Evolutionary conservation across 2,797 vertebrate species (phyloP).

Genomic region (Melanotaenia pygmaea): DNA sequence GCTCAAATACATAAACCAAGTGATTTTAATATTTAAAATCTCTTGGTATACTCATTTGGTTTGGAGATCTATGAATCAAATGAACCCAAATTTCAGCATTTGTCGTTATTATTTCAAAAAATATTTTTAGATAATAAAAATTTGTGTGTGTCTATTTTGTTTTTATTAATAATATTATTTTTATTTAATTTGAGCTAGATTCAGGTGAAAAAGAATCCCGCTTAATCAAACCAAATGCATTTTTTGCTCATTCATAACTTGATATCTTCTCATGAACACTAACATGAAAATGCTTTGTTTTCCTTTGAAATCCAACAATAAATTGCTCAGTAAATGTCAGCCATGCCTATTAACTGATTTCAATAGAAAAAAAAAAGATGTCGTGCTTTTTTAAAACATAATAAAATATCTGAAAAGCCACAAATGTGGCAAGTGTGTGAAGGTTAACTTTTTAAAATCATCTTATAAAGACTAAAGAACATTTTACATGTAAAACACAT

Average conservation of each 20-base stretch:
- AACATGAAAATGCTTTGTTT: conserved; percentile 14
- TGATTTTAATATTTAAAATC: conserved; percentile 22
- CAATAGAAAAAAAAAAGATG: not conserved
- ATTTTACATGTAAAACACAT: not conserved
- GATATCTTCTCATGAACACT: conserved; percentile 16
- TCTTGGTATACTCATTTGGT: not conserved
- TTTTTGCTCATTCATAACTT: conserved; percentile 1
- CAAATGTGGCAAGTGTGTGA: not conserved
- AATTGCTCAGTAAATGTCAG: conserved; percentile 53
- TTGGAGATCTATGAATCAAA: not conserved
- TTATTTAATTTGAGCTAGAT: not conserved
- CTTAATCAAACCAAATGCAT: not conserved
- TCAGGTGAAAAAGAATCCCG: not conserved
- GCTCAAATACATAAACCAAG: conserved; percentile 2
- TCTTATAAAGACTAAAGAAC: not conserved
- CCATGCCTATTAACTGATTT: conserved; percentile 39
- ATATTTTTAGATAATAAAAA: not conserved
- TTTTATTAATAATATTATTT: no score
- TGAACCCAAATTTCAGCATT: not conserved
- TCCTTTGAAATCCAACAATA: conserved; percentile 21
- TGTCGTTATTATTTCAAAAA: not conserved
- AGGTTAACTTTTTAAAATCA: not conserved
- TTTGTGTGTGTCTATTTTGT: not conserved
- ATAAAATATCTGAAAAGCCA: not conserved
- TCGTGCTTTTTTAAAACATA: no score